A percentile compares a stretch with the other conserved stretches of the same genome.
phyloP scores from a whole-genome alignment of 2,888 invertebrate genomes.

The Desoria tigrina region DNA sequence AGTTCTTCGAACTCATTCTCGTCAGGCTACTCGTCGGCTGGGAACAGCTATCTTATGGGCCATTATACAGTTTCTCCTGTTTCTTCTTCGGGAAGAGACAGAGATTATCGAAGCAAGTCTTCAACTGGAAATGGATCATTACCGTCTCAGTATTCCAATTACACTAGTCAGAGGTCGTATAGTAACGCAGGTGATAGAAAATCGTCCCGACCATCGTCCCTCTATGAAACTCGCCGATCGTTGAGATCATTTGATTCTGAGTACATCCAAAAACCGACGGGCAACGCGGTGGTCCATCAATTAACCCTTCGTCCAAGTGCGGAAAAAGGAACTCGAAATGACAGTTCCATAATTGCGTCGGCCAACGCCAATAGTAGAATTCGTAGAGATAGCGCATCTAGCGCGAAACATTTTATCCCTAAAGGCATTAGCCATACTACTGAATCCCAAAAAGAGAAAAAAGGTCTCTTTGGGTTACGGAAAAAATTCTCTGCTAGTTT shows the following conservation, averaged over 20 bases:
- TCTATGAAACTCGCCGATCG: conserved; percentile 26
- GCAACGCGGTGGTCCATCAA: conserved; percentile 13
- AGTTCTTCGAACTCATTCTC: conserved; percentile 9
- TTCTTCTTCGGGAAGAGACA: conserved; percentile 6
- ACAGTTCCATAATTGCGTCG: not conserved
- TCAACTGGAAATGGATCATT: conserved; percentile 2
- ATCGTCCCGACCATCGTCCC: conserved; percentile 27
- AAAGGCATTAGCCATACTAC: not conserved
- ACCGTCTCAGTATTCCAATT: conserved; percentile 9
- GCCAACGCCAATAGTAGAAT: not conserved
- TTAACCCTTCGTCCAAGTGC: conserved; percentile 6
- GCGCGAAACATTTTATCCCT: not conserved
- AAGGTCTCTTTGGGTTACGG: conserved; percentile 17
- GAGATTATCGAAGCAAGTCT: not conserved
- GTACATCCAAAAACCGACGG: conserved; percentile 4
- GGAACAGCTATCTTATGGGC: conserved; percentile 42
- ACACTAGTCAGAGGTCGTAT: conserved; percentile 23
- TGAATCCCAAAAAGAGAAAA: conserved; percentile 3
- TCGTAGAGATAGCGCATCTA: not conserved
- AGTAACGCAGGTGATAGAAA: conserved; percentile 7
- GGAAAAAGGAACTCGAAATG: conserved; percentile 6
- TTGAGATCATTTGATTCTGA: conserved; percentile 10
- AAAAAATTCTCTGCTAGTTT: conserved; percentile 40
- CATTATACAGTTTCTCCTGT: conserved; percentile 38
- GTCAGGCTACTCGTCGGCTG: conserved; percentile 11